Evolutionary conservation across 2,113 vertebrate species (phyloP).

Genomic region (Indicator maculatus): DNA sequence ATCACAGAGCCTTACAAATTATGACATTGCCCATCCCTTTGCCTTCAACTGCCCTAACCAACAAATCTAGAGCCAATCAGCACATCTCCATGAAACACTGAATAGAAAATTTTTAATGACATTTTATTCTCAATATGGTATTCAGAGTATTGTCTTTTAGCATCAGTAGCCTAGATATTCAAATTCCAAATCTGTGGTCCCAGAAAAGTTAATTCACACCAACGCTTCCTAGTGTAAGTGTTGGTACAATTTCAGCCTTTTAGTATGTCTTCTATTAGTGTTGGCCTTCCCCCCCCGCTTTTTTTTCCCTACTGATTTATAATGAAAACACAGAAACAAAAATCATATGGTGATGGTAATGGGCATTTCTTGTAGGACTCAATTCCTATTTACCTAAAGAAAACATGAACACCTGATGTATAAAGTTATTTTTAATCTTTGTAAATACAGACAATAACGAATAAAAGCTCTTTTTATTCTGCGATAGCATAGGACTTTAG

Average conservation of each 20-base stretch:
- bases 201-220: background rate
- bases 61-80: background rate
- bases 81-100: background rate
- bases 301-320: background rate
- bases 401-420: background rate
- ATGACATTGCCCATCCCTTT: background rate
- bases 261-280: background rate
- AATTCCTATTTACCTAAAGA: background rate
- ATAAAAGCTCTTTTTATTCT: background rate
- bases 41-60: background rate
- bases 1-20: background rate
- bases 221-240: background rate
- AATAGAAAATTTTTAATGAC: background rate
- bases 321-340: background rate
- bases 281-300: background rate
- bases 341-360: background rate
- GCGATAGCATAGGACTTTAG: background rate
- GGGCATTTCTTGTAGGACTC: background rate
- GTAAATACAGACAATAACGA: background rate
- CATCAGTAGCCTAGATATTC: background rate
- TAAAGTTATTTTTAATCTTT: background rate
- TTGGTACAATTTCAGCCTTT: background rate
- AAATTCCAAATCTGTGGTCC: background rate
- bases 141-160: background rate
- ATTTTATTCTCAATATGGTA: background rate